Evolutionary conservation across 2,113 vertebrate genomes (phyloP), one percentile per base, ranked within the genome.

Genomic region (Microcebus murinus): DNA sequence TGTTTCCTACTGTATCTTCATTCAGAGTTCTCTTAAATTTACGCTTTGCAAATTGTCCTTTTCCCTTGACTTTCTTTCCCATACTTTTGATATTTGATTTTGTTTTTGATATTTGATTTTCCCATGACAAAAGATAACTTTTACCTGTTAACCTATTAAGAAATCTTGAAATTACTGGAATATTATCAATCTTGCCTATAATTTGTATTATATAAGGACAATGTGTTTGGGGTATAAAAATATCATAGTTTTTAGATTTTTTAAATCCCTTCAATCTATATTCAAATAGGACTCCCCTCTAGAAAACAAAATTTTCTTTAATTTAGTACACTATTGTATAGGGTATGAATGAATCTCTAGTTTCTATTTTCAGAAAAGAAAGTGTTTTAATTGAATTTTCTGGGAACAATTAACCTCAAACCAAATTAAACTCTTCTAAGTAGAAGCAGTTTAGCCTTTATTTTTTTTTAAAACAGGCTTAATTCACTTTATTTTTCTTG

Each of bases 361-460:
- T 65, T 95, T 95, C 92, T 71, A 94, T 59, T 90, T 86, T 17
- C 50, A 57, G 48, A 61, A 71, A 71, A 71, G 12, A 63, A 45
- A 25, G 1, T 42, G 21, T 84, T 95, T 91, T 83, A 83, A 79
- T 84, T 86, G 79, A 84, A 80, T 89, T 96, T 96, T 85, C 50
- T 81, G 42, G 25, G 11, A 79, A 21, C 5, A 73, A 8, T 79
- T 79, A 68, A 76, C 14, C 18, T 68, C n/a, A 70, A 70, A 70
- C 4, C n/a, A 31, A 68, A 15, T 80, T 71, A 74, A 91, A 91
- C 18, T 83, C 68, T 70, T 83, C 68, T 70, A 52, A 48, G 27
- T 42, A 74, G 29, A 81, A 50, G 20, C 48, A 82, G 87, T 52
- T 68, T 80, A 89, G 20, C 36, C 34, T 65, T 90, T 61, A 68